These are phyloP conservation scores for Rhimphoctona megacephalus DNA, from an alignment of 2,888 invertebrate species.

Conservation along the genomic window DNA sequence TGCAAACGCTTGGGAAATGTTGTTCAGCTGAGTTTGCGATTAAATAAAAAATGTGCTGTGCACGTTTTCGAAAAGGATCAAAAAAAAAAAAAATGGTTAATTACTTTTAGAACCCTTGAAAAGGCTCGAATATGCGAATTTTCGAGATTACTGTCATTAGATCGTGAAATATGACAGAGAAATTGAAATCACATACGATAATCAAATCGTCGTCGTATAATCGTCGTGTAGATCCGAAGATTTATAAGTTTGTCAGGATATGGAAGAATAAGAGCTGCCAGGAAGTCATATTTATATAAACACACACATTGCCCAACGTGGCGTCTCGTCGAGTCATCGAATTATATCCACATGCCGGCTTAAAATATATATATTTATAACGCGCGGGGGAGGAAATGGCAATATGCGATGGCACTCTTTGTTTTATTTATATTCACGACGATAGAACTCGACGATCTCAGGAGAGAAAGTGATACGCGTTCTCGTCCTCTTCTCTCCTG, in stretches of 20 bases:
- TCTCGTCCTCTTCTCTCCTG: slow-evolving; percentile 47
- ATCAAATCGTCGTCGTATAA: slow-evolving; percentile 22
- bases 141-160: not conserved
- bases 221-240: slow-evolving; percentile 16
- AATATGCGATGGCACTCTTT: slow-evolving; percentile 43
- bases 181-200: slow-evolving; percentile 20
- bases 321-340: slow-evolving; percentile 30
- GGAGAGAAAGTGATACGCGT: slow-evolving; percentile 62
- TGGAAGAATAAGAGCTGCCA: slow-evolving; percentile 7
- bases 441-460: slow-evolving; percentile 40
- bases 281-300: slow-evolving; percentile 24
- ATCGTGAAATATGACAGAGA: not conserved
- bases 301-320: not conserved
- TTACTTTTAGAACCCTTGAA: too few species aligned
- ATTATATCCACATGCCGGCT: not conserved
- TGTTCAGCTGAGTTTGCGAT: not conserved
- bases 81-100: too few species aligned
- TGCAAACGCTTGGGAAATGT: not conserved
- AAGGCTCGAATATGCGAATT: not conserved
- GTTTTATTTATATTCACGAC: slow-evolving; percentile 34
- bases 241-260: slow-evolving; percentile 16
- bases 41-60: not conserved
- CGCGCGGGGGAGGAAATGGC: slow-evolving; percentile 30
- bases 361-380: not conserved
- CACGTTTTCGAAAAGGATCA: too few species aligned